Evolutionary conservation across 2,113 vertebrate genomes (phyloP).

Genomic region (Colinus virginianus): DNA sequence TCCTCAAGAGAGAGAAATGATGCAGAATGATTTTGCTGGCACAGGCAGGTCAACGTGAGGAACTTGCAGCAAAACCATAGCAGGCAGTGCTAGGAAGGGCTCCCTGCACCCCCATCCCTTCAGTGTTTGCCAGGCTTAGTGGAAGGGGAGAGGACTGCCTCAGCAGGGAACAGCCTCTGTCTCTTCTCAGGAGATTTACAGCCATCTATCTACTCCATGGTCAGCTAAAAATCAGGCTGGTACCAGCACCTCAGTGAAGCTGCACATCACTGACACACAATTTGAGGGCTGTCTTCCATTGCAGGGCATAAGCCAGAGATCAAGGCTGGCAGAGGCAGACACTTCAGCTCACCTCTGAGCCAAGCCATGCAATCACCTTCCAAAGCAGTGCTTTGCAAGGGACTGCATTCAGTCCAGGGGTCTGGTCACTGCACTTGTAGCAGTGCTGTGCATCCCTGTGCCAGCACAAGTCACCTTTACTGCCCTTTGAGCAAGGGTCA

Average conservation of each 20-base stretch:
- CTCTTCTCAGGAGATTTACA: background rate
- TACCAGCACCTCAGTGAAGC: background rate
- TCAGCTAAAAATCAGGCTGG: background rate
- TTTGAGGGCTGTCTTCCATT: background rate
- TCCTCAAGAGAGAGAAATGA: slow-evolving; percentile 32
- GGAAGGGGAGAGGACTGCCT: background rate
- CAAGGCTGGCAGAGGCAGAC: background rate
- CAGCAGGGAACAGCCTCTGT: background rate
- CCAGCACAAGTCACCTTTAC: background rate
- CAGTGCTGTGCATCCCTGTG: background rate
- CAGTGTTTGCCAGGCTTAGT: fast-evolving
- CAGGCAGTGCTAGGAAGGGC: fast-evolving
- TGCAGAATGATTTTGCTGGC: slow-evolving; percentile 66
- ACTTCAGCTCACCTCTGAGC: background rate
- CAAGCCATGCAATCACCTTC: background rate
- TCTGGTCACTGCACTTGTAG: background rate
- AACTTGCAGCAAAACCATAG: background rate
- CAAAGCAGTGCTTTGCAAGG: background rate
- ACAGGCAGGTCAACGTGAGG: background rate
- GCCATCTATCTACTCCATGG: background rate
- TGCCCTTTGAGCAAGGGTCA: background rate
- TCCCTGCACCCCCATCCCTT: background rate
- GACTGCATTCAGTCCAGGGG: background rate
- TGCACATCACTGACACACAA: background rate
- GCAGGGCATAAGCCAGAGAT: background rate